Evolutionary conservation across 2,888 invertebrate species (phyloP), one percentile per base, ranked within the genome.

Genomic region (Drosophila ezoana): DNA sequence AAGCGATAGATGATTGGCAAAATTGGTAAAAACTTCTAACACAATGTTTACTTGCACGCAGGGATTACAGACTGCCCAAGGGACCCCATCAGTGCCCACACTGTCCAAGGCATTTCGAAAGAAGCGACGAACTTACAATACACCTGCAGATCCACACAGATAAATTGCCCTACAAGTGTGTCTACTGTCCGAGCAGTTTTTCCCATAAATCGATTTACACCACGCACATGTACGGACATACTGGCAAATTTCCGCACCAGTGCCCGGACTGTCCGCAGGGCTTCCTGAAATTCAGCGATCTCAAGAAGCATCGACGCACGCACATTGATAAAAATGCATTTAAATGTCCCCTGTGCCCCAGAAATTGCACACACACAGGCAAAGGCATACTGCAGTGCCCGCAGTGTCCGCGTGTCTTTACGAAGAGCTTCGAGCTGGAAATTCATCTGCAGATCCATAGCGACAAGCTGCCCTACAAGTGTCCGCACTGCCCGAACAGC

Each of bases 371-470:
- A 18, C 64, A 61, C 8, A 61, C n/a, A 10, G 51, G 18, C 9
- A 48, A 28, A 9, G 9, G 23, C 6, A 18, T 44, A 1, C 23
- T 63, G 0, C 33, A 73, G 16, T 71, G 71, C 18, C 59, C 71
- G 6, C 43, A 54, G 4, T 71, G 71, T 23, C 40, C 71, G 0
- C 71, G 71, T 0, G 23, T 13, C n/a, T 71, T 71, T 11, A 14
- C 23, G 23, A 41, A 49, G 0, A 10, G n/a, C 11, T 51, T 43
- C 0, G 71, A 73, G 6, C 51, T 71, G 1, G 16, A 51, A 9
- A 71, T 73, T 11, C 71, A 71, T 16, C 54, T 58, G 1, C 74
- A 59, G 47, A 73, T 71, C 4, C 71, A 71, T 18, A 71, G 58
- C 14, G 35, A 66, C 14, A 58, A 45, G 11, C n/a, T 73, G 16